phyloP scores from a whole-genome alignment of 2,113 vertebrate genomes.

The Jaculus jaculus region DNA sequence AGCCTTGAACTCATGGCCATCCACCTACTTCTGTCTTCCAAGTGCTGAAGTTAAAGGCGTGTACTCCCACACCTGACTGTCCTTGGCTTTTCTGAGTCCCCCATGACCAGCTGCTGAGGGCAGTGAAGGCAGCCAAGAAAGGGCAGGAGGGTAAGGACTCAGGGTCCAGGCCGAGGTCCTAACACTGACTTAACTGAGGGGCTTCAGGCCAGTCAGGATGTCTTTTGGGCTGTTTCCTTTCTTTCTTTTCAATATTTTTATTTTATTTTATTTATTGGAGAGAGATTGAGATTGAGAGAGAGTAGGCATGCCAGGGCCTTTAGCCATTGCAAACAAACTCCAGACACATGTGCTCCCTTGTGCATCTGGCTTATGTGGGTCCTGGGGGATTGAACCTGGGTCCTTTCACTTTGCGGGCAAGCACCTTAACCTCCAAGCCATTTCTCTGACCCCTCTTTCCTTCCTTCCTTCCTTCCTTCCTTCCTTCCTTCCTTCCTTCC shows the following conservation, averaged over 20 bases:
- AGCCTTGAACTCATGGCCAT: too few relatives aligned
- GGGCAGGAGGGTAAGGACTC: background rate
- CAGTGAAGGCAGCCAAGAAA: background rate
- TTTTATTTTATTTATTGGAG: background rate
- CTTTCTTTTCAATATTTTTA: background rate
- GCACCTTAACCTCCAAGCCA: background rate
- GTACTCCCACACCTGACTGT: too few relatives aligned
- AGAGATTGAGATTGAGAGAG: background rate
- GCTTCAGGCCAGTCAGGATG: background rate
- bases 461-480: background rate
- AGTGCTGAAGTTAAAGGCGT: too few relatives aligned
- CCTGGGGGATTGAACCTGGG: too few relatives aligned
- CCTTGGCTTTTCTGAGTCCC: background rate
- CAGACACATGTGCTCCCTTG: background rate
- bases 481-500: background rate
- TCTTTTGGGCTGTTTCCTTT: background rate
- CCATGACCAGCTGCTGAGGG: background rate
- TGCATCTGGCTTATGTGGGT: too few relatives aligned
- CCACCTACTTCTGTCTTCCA: too few relatives aligned
- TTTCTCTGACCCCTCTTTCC: background rate
- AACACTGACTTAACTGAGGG: background rate
- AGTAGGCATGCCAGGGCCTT: too few relatives aligned
- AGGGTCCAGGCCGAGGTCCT: background rate
- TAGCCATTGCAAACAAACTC: too few relatives aligned
- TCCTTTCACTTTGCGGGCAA: too few relatives aligned